Evolutionary conservation across 1,140 invertebrate species (phyloP).

Genomic region (Drosophila micromelanica): DNA sequence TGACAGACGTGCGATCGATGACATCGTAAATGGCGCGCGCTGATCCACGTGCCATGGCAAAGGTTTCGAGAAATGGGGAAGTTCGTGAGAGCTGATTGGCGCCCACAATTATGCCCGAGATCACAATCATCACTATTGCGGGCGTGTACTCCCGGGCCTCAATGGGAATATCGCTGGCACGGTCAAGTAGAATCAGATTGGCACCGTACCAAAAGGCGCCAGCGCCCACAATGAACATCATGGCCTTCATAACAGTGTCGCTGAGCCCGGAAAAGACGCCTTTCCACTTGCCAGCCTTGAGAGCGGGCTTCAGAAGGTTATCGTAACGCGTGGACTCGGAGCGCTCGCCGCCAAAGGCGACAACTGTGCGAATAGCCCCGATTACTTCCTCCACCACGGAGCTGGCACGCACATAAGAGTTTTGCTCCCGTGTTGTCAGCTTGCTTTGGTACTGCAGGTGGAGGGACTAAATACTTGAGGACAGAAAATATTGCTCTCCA

Average conservation of each 20-base stretch:
- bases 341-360: conserved; percentile 92
- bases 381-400: conserved; percentile 91
- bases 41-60: conserved; percentile 91
- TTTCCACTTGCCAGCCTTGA: conserved; percentile 88
- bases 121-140: conserved; percentile 90
- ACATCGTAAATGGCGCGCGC: conserved; percentile 91
- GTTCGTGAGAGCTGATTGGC: conserved; percentile 92
- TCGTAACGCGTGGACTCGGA: conserved; percentile 89
- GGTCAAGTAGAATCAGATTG: conserved; percentile 87
- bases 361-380: conserved; percentile 90
- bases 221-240: conserved; percentile 92
- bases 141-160: conserved; percentile 87
- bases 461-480: conserved; percentile 76
- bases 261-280: conserved; percentile 90
- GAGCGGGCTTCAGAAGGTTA: conserved; percentile 83
- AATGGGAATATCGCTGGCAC: conserved; percentile 48
- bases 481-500: background rate
- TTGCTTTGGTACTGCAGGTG: conserved; percentile 89
- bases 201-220: conserved; percentile 94
- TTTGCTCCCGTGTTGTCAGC: conserved; percentile 88
- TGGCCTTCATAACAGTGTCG: conserved; percentile 91
- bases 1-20: conserved; percentile 89
- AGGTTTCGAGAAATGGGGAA: conserved; percentile 90
- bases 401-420: conserved; percentile 90
- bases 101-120: conserved; percentile 91